Evolutionary conservation across 2,888 invertebrate genomes (phyloP), one percentile per base, ranked within the genome.

Genomic region (Coronaproctus castanopsis): DNA sequence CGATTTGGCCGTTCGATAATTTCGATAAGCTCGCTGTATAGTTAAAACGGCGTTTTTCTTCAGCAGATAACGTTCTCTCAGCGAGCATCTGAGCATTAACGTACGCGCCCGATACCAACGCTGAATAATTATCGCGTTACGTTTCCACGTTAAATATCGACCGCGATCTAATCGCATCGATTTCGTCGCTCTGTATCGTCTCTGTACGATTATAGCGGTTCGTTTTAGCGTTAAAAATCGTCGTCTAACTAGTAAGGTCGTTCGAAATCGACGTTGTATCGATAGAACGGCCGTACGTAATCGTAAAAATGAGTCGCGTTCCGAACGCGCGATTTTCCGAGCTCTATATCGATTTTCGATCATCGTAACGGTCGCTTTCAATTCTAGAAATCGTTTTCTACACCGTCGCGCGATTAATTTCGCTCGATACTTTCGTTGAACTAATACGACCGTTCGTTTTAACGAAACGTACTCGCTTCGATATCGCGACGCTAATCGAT

Each of bases 51-150:
- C 23, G 24, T 5, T 21, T 18, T 22, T 48, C 22, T 24, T 60
- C 1, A 58, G 18, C 23, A 54, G 1, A 10, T 59, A 49, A 56
- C 53, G 55, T 24, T 36, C 58, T 24, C 48, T 23, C n/a, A n/a
- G n/a, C n/a, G n/a, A n/a, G 2, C 56, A 53, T 8, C 57, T 54
- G 0, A 5, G 2, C 3, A 54, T 53, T 2, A 57, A 53, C 3
- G 24, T n/a, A 18, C 56, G 54, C 8, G 22, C 24, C 36, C 23
- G 20, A 21, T 58, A 63, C 57, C 54, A 58, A 10, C 61, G 52
- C 22, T 64, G 63, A 50, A 62, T 22, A 24, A 53, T 57, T 10
- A 64, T n/a, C 21, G 24, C 19, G 1, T 59, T 53, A 24, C 55
- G 52, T 57, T 51, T 59, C 5, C 61, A 53, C 19, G 54, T 60